These are phyloP conservation scores for Saccopteryx leptura DNA, from an alignment of 2,113 vertebrate species.

Conservation along the genomic window DNA sequence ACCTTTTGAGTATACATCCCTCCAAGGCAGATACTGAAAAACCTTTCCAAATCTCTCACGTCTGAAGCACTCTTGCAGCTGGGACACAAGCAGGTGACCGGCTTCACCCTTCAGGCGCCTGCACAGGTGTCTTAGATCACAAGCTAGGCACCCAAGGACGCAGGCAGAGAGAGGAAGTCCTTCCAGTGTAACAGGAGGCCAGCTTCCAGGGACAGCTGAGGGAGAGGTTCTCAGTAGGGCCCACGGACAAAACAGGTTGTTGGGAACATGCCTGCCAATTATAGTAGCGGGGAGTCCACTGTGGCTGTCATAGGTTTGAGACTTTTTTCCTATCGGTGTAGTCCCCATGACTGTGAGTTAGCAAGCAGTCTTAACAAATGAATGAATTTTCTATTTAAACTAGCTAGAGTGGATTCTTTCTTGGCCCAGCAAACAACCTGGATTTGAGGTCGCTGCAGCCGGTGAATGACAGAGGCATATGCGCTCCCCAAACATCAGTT, in stretches of 20 bases:
- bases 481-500: background rate
- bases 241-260: background rate
- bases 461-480: background rate
- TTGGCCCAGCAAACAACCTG: background rate
- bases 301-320: background rate
- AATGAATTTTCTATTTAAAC: slow-evolving; percentile 4
- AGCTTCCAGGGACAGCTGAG: background rate
- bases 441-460: background rate
- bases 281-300: background rate
- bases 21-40: background rate
- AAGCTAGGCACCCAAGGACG: background rate
- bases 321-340: background rate
- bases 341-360: background rate
- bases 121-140: background rate
- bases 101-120: background rate
- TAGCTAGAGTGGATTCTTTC: background rate
- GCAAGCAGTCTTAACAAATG: background rate
- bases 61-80: too few species aligned
- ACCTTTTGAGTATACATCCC: background rate
- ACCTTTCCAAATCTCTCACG: background rate
- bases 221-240: background rate
- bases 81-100: background rate
- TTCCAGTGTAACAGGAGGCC: background rate
- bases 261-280: background rate
- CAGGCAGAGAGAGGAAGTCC: background rate